Percentiles rank a stretch among this genome's conserved stretches.
These are phyloP conservation scores for Charadrius vociferus DNA, from an alignment of 2,113 vertebrate species.

Conservation along the genomic window DNA sequence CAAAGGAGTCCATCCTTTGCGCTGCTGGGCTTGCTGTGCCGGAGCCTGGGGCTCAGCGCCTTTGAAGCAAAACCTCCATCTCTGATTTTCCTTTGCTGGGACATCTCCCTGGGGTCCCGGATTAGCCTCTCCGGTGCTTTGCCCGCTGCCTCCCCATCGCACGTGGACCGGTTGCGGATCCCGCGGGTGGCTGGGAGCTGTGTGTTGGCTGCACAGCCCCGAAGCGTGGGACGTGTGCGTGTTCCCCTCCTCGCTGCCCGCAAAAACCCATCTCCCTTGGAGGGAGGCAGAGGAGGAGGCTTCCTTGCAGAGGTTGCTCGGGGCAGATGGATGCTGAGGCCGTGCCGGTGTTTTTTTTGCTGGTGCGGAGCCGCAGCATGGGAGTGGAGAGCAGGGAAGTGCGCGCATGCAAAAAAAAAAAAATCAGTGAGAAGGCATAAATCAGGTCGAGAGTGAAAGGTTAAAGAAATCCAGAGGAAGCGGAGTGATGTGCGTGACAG, in stretches of 20 bases:
- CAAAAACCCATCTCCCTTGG: neutral
- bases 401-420: neutral
- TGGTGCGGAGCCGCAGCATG: neutral
- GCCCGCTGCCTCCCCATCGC: neutral
- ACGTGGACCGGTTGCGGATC: neutral
- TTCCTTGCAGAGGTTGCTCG: neutral
- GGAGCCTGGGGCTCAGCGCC: neutral
- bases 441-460: constrained; percentile 57
- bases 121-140: neutral
- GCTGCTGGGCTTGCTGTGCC: neutral
- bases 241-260: neutral
- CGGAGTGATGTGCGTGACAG: neutral
- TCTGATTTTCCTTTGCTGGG: neutral
- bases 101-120: neutral
- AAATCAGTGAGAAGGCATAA: constrained; percentile 38
- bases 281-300: neutral
- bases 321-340: neutral
- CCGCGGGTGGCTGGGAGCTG: neutral
- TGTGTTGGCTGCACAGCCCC: neutral
- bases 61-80: neutral
- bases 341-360: neutral
- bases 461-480: constrained; percentile 65
- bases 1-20: neutral
- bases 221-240: accelerated
- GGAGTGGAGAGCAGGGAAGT: neutral